Evolutionary conservation across 2,113 vertebrate genomes (phyloP).

Genomic region (Carlito syrichta): DNA sequence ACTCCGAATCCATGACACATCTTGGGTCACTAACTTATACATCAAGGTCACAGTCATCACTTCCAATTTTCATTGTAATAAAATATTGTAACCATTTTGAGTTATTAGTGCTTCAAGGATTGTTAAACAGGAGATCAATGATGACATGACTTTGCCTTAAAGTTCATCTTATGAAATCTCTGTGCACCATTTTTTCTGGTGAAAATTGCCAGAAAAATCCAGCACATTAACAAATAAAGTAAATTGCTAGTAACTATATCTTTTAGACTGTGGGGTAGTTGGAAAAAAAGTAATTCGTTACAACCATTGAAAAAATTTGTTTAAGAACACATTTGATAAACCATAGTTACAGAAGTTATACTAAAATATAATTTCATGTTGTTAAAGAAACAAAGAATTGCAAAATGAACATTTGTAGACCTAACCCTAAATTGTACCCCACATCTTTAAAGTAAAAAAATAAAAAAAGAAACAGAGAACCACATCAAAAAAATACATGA

Average conservation of each 20-base stretch:
- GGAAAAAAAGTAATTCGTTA: conserved; percentile 3
- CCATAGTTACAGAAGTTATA: neutral
- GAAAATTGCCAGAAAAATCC: neutral
- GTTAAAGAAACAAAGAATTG: neutral
- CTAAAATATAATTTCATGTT: neutral
- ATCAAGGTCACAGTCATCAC: conserved; percentile 46
- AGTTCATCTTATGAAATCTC: conserved; percentile 43
- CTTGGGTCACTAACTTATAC: conserved; percentile 34
- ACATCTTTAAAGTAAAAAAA: no score
- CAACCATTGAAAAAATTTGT: neutral
- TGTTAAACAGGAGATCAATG: conserved; percentile 45
- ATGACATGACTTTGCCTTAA: conserved; percentile 56
- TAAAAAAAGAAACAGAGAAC: no score
- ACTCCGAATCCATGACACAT: conserved; percentile 46
- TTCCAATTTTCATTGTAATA: conserved; percentile 55
- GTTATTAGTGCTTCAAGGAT: conserved; percentile 48
- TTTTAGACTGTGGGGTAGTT: neutral
- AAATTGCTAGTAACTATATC: neutral
- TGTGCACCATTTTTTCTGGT: no score
- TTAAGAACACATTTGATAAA: neutral
- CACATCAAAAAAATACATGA: neutral
- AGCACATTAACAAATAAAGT: neutral
- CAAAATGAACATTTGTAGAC: no score
- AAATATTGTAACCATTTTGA: conserved; percentile 57
- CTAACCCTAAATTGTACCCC: no score